Conservation (phyloP, 2,888 invertebrate species). For the Brassicogethes aeneus region DNA sequence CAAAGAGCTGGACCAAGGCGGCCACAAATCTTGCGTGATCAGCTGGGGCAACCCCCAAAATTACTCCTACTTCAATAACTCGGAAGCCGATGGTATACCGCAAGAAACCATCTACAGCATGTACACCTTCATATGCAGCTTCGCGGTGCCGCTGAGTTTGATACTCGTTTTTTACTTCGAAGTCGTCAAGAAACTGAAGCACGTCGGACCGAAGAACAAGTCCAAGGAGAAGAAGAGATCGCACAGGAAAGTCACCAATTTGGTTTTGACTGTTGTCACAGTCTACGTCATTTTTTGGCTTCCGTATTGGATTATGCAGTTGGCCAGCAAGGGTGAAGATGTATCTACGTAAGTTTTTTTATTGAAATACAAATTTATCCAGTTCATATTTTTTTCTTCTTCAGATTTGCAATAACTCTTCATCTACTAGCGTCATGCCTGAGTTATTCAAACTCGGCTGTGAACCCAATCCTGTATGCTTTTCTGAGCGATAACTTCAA, state of each 20-base stretch:
- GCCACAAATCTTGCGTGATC: conserved; percentile 10
- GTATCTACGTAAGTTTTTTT: not conserved
- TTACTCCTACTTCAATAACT: too few species aligned
- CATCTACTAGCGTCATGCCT: conserved; percentile 82
- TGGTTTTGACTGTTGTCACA: conserved; percentile 84
- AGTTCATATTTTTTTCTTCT: conserved; percentile 9
- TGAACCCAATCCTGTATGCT: conserved; percentile 88
- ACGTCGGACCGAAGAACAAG: conserved; percentile 82
- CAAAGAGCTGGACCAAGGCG: conserved; percentile 31
- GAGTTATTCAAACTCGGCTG: conserved; percentile 81
- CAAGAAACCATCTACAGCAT: conserved; percentile 69
- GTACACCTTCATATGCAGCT: conserved; percentile 80
- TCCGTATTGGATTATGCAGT: conserved; percentile 88
- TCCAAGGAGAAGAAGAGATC: conserved; percentile 88
- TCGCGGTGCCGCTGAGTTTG: conserved; percentile 75
- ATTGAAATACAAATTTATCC: too few species aligned
- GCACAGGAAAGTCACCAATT: conserved; percentile 83
- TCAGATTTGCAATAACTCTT: conserved; percentile 60
- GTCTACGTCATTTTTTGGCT: conserved; percentile 89
- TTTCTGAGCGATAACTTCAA: conserved; percentile 92
- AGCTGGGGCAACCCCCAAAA: too few species aligned
- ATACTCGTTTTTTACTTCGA: conserved; percentile 83
- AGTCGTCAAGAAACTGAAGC: conserved; percentile 78
- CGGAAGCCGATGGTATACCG: too few species aligned
- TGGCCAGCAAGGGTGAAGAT: conserved; percentile 42